These are phyloP conservation scores for Acropternis orthonyx DNA, from an alignment of 2,797 vertebrate genomes.

Conservation along the genomic window DNA sequence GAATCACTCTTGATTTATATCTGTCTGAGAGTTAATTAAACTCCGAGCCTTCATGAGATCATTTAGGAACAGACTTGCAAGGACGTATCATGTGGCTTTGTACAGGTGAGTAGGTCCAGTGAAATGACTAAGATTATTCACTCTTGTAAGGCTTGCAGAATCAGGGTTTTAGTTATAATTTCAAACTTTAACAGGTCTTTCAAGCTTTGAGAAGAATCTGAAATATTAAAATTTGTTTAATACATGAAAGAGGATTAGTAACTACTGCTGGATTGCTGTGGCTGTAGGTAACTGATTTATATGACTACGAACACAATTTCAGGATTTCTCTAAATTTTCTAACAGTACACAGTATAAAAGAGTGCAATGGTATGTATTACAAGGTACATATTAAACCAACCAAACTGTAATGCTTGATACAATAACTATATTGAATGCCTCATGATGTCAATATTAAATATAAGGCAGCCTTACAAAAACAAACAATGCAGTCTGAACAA, in stretches of 20 bases:
- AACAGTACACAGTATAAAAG: background rate
- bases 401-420: background rate
- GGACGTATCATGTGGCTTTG: background rate
- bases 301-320: background rate
- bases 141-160: background rate
- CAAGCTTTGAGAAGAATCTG: background rate
- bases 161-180: background rate
- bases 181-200: background rate
- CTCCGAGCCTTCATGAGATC: background rate
- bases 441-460: background rate
- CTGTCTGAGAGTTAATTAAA: constrained; percentile 38
- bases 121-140: background rate
- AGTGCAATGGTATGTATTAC: background rate
- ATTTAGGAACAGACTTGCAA: background rate
- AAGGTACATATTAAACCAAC: background rate
- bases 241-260: background rate
- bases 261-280: background rate
- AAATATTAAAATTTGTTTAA: background rate
- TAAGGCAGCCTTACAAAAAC: background rate
- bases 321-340: background rate
- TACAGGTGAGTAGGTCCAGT: background rate
- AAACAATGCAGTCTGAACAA: background rate
- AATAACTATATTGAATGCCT: background rate
- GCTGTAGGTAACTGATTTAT: background rate
- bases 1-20: background rate